These are phyloP conservation scores for Ceratina calcarata DNA, from an alignment of 1,140 invertebrate genomes.

Conservation along the genomic window DNA sequence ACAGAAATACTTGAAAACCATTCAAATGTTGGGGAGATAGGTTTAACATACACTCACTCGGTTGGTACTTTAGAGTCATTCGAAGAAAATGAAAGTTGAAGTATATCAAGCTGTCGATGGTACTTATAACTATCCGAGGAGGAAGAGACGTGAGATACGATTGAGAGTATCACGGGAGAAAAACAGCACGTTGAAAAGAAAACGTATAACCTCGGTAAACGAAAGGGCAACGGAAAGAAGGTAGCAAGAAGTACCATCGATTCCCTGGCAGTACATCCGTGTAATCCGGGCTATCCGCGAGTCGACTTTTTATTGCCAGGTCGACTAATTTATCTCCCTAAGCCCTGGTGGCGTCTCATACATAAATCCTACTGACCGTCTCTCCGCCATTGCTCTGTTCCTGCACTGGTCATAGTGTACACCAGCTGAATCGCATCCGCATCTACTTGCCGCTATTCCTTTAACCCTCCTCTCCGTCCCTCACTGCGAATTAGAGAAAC, in stretches of 20 bases:
- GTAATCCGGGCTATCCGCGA: slow-evolving; percentile 70
- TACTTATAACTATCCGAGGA: background rate
- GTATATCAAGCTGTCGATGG: background rate
- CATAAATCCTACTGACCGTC: slow-evolving; percentile 68
- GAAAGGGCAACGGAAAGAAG: slow-evolving; percentile 43
- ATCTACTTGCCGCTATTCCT: slow-evolving; percentile 8
- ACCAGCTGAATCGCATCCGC: slow-evolving; percentile 40
- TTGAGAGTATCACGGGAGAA: slow-evolving; percentile 1
- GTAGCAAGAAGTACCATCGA: slow-evolving; percentile 64
- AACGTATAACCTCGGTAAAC: slow-evolving; percentile 52
- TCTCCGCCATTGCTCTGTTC: slow-evolving; percentile 38
- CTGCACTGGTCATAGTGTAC: slow-evolving; percentile 38
- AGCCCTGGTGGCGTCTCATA: slow-evolving; percentile 65
- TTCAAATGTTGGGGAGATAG: no score
- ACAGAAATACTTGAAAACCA: no score
- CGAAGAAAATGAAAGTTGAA: background rate
- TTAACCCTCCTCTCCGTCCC: background rate
- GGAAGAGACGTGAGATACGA: background rate
- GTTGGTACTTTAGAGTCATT: background rate
- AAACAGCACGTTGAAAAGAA: slow-evolving; percentile 28
- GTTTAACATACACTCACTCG: no score
- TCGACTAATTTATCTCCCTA: slow-evolving; percentile 71
- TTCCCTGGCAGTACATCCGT: slow-evolving; percentile 67
- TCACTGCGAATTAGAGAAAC: slow-evolving; percentile 38
- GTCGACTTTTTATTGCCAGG: slow-evolving; percentile 68